These are phyloP conservation scores for Enoplosus armatus DNA, from an alignment of 2,797 vertebrate species.

Conservation along the genomic window DNA sequence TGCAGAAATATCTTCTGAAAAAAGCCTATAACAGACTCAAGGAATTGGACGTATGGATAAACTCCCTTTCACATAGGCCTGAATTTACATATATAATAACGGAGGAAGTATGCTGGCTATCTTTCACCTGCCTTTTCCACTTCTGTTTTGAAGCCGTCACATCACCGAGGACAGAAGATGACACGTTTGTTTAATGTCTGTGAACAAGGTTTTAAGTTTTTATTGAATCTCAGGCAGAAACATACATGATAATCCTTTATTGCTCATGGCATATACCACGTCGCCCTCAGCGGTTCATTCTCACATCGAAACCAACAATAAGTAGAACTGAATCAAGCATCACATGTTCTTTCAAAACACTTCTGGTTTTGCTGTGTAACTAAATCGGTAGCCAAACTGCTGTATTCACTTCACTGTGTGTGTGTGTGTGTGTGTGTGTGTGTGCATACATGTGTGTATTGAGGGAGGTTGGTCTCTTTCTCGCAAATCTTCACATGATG, in stretches of 20 bases:
- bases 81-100: too few relatives aligned
- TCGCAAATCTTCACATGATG: constrained; percentile 17
- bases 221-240: constrained; percentile 86
- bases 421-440: constrained; percentile 4
- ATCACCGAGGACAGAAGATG: constrained; percentile 28
- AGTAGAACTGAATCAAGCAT: constrained; percentile 48
- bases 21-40: too few relatives aligned
- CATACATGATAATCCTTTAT: constrained; percentile 83
- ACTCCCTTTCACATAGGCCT: too few relatives aligned
- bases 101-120: neutral
- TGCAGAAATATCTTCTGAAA: too few relatives aligned
- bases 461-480: constrained; percentile 26
- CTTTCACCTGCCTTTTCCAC: neutral
- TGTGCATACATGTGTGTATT: constrained; percentile 6
- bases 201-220: constrained; percentile 79
- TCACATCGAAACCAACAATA: constrained; percentile 52
- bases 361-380: constrained; percentile 35
- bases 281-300: constrained; percentile 47
- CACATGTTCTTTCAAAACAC: constrained; percentile 16
- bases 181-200: constrained; percentile 45
- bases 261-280: constrained; percentile 79
- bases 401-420: constrained; percentile 22
- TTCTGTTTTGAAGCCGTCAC: neutral
- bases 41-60: too few relatives aligned
- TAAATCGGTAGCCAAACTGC: constrained; percentile 52